These are phyloP conservation scores for Macrostomum cliftonense DNA, from an alignment of 2,888 invertebrate species.

Conservation along the genomic window DNA sequence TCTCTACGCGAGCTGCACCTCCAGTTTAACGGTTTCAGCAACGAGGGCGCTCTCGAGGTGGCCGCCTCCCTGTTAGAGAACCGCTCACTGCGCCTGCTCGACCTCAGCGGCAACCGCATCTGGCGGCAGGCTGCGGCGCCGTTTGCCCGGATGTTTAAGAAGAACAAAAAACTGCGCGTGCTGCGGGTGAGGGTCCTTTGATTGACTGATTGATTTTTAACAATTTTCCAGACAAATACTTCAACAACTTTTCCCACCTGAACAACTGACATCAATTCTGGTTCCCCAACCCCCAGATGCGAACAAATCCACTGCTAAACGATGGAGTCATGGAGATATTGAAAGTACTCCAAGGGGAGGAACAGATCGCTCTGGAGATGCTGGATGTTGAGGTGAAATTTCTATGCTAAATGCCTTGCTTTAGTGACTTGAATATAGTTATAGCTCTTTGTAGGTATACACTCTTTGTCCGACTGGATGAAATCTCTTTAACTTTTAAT, in stretches of 20 bases:
- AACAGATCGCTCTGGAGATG: slow-evolving; percentile 6
- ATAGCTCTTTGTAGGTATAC: too few relatives aligned
- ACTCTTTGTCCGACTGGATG: too few relatives aligned
- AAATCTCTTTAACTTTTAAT: too few relatives aligned
- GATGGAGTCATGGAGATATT: slow-evolving; percentile 10
- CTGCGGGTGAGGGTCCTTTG: slow-evolving; percentile 2
- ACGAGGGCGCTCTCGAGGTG: slow-evolving; percentile 8
- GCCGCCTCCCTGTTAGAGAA: slow-evolving; percentile 11
- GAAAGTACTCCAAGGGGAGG: slow-evolving; percentile 10
- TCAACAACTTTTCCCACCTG: too few relatives aligned
- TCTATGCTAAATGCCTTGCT: not conserved
- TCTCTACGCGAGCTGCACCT: slow-evolving; percentile 10
- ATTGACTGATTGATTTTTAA: too few relatives aligned
- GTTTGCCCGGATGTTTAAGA: slow-evolving; percentile 11
- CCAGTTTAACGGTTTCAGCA: slow-evolving; percentile 13
- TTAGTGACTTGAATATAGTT: too few relatives aligned
- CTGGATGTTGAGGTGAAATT: slow-evolving; percentile 12
- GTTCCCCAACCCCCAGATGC: too few relatives aligned
- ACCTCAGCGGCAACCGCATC: slow-evolving; percentile 8
- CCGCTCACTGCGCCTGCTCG: slow-evolving; percentile 10
- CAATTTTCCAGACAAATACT: too few relatives aligned
- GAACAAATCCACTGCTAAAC: slow-evolving; percentile 12
- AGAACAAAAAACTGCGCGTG: slow-evolving; percentile 5
- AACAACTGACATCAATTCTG: too few relatives aligned
- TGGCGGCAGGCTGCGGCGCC: slow-evolving; percentile 5